Base-by-base conservation (phyloP, 2,888 invertebrate genomes). In the Branchellion lobata region DNA sequence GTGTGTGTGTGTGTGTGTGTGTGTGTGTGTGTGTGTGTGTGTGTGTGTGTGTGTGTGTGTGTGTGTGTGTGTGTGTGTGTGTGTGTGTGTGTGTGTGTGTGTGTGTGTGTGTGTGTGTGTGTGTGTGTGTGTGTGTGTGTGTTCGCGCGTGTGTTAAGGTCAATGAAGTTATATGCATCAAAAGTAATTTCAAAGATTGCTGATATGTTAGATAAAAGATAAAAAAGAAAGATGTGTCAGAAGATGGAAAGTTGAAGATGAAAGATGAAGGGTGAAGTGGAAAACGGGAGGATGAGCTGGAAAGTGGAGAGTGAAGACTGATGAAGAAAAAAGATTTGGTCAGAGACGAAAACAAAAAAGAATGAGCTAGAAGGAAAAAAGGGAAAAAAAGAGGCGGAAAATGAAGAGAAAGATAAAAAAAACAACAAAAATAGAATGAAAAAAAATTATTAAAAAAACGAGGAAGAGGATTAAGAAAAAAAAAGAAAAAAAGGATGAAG, bases 11-110 rank as follows among this genome's bases (percentile, higher is more conserved):
- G 76, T 47, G 57, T 5, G 76, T 53, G 76, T 51, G 76, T 53
- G 51, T 3, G 76, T 75, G 76, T 11, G 76, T 53, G 51, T 11
- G 76, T 75, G 51, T 11, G 76, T 75, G 76, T 61, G 47, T 31
- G 33, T 77, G 77, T 36, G 61, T 53, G 57, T 29, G 61, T 72
- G 34, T 29, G 72, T 72, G 72, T 29, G 72, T 72, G 72, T 31
- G 34, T 31, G 72, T 72, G 72, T 18, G 33, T 21, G 72, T 72
- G 72, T 72, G 72, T 21, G 27, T 24, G 72, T 72, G 72, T 29
- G 72, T 72, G 72, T 21, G 72, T 72, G 72, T 21, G 72, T 27
- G 72, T 24, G 47, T 47, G 47, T 47, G 47, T 47, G 47, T 47
- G 47, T 47, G 47, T 47, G 47, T 47, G 47, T 47, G 47, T 47